Conservation (phyloP, 2,113 vertebrate genomes). For the Thinocorus orbignyianus region DNA sequence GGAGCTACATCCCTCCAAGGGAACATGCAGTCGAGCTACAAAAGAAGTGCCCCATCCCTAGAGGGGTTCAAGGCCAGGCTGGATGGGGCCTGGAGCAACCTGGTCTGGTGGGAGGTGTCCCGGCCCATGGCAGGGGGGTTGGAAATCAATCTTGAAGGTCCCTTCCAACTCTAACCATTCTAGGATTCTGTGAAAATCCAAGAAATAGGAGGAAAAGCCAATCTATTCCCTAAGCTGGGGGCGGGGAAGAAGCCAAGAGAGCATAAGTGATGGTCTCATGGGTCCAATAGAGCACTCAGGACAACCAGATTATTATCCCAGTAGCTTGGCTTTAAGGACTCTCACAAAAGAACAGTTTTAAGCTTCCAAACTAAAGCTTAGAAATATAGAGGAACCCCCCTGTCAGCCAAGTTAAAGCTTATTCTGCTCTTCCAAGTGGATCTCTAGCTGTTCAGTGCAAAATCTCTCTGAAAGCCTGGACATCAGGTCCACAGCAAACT, state of each 20-base stretch:
- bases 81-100: too few species aligned
- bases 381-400: fast-evolving
- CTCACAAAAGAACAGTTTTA: background rate
- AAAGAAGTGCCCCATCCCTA: too few species aligned
- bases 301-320: background rate
- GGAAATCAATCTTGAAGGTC: too few species aligned
- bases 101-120: too few species aligned
- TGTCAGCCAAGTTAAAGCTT: background rate
- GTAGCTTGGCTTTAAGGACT: background rate
- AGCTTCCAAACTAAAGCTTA: background rate
- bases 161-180: too few species aligned
- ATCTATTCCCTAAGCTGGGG: background rate
- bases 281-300: background rate
- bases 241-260: background rate
- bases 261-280: background rate
- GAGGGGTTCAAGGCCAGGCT: too few species aligned
- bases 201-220: background rate
- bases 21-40: background rate
- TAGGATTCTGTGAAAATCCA: background rate
- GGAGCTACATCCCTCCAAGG: background rate
- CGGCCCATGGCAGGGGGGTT: too few species aligned
- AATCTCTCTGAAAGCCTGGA: background rate
- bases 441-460: background rate
- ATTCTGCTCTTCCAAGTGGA: background rate
- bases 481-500: background rate